Evolutionary conservation across 1,140 invertebrate species (phyloP).

Genomic region (Polypedilum vanderplanki): DNA sequence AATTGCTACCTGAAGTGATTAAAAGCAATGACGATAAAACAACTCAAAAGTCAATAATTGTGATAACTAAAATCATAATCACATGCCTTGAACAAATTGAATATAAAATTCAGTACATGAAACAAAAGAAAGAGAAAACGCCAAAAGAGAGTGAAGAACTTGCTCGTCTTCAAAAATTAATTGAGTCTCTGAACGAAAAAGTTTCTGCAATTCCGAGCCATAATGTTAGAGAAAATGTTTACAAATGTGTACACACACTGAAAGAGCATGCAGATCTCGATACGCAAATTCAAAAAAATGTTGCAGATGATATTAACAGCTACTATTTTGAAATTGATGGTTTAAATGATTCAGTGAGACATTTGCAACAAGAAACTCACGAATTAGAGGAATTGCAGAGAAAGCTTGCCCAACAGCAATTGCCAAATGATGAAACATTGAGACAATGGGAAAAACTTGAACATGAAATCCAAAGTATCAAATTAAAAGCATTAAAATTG

Average conservation of each 20-base stretch:
- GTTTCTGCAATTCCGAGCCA: slow-evolving; percentile 45
- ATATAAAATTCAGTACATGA: slow-evolving; percentile 61
- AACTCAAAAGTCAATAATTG: slow-evolving; percentile 62
- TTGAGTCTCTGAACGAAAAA: slow-evolving; percentile 44
- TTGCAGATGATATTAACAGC: background rate
- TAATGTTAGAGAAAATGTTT: slow-evolving; percentile 47
- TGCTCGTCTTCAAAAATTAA: slow-evolving; percentile 42
- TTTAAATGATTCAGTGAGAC: background rate
- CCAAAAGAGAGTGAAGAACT: slow-evolving; percentile 45
- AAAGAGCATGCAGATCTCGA: slow-evolving; percentile 46
- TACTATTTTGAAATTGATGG: background rate
- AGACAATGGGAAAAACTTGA: background rate
- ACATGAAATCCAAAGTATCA: background rate
- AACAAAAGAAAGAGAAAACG: slow-evolving; percentile 52
- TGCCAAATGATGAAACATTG: background rate
- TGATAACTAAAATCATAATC: slow-evolving; percentile 68
- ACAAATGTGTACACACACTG: slow-evolving; percentile 47
- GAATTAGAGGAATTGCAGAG: background rate
- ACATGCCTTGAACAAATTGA: slow-evolving; percentile 77
- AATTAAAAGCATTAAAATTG: background rate
- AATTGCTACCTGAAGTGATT: slow-evolving; percentile 55
- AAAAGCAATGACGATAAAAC: slow-evolving; percentile 52
- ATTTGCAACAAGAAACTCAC: background rate
- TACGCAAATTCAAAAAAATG: background rate
- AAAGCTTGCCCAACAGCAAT: background rate